Base-by-base conservation (phyloP, 2,888 invertebrate genomes). In the Litoditis marina region DNA sequence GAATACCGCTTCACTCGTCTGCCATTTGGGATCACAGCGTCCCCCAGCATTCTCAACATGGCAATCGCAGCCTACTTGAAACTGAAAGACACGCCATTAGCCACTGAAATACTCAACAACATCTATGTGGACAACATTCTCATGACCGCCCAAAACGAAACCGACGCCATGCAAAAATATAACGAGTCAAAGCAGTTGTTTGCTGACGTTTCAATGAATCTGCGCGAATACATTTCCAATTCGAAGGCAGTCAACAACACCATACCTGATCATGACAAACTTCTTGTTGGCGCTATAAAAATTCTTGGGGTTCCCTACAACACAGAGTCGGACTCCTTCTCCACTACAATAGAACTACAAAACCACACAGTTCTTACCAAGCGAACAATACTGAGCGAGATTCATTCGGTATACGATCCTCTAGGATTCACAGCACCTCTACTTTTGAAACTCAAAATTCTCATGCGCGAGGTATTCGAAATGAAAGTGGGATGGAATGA, bases 11-110 rank as follows among this genome's bases (percentile, higher is more conserved):
- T 49, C 22, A 16, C 11, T 16, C 13, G 49, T 16, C 22, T 49
- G 22, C 49, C 49, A 16, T 49, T 49, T 49, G 49, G 49, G 11
- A 22, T 49, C 11, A 49, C 49, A 49, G 22, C 49, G 11, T 49
- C 49, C 11, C 49, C 49, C 11, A 16, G 16, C 22, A 49, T 49
- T 16, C 22, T 49, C 11, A 49, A 49, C 22, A 49, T 49, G 49
- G 13, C 16, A 11, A 16, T 49, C 8, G 22, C 22, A 11, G n/a
- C 13, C 16, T 49, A 16, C 22, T 22, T 49, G 11, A 49, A 11
- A 11, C 11, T 13, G 22, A 11, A 16, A 49, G 49, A 19, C 11
- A 49, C 49, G 11, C 49, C 49, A 22, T 22, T 49, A 22, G 49
- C 49, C 11, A 49, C 11, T 11, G 49, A 49, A 49, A 49, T 49